phyloP scores from a whole-genome alignment of 2,113 vertebrate species.

The Sprattus sprattus region DNA sequence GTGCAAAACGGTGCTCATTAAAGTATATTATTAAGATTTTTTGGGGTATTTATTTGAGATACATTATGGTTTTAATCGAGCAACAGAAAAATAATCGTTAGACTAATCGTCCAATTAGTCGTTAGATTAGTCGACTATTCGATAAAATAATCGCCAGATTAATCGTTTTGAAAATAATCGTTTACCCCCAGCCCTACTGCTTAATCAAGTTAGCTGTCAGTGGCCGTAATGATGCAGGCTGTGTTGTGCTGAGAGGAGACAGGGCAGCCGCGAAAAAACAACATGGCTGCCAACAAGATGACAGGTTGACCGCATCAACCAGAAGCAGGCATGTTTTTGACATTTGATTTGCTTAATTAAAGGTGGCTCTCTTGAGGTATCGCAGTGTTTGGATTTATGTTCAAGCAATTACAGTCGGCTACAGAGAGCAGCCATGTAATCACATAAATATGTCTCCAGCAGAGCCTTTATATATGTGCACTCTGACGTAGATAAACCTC shows the following conservation, averaged over 20 bases:
- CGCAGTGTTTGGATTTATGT: not conserved
- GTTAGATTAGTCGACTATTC: no score
- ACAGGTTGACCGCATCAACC: not conserved
- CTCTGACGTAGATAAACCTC: not conserved
- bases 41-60: no score
- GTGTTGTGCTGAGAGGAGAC: slow-evolving; percentile 21
- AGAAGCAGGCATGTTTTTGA: slow-evolving; percentile 26
- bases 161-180: no score
- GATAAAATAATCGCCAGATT: no score
- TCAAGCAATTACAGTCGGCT: not conserved
- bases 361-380: not conserved
- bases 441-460: not conserved
- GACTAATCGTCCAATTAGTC: no score
- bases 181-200: no score
- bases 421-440: not conserved
- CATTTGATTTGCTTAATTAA: slow-evolving; percentile 1
- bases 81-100: no score
- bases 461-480: not conserved
- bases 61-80: no score
- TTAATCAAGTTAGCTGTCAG: slow-evolving; percentile 47
- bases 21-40: no score
- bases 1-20: no score
- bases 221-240: slow-evolving; percentile 26
- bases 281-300: not conserved
- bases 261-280: not conserved